Evolutionary conservation across 2,113 vertebrate species (phyloP), one percentile per base, ranked within the genome.

Genomic region (Apus apus): DNA sequence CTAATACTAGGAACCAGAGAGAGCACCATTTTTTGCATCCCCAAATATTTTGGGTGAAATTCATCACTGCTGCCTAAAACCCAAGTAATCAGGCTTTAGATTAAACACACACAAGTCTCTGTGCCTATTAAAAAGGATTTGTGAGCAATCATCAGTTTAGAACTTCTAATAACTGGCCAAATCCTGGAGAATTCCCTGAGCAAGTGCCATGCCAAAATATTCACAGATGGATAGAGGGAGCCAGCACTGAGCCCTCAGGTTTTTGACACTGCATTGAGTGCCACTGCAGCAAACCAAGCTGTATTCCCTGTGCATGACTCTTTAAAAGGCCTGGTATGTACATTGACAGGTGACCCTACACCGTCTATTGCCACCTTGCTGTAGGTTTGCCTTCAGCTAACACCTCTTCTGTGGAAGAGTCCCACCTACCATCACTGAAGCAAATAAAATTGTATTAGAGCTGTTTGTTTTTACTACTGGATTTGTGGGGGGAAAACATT

Each of bases 401-500:
- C 25, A 45, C 12, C 43, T n/a, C 46, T 84, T 74, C 53, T 32
- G 20, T 38, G 16, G 30, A 23, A 43, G 10, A 66, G 18, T 61
- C 23, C 16, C 40, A 71, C 43, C 10, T 43, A 48, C 5, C 38
- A 45, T 12, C 51, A 71, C 51, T 30, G 32, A 64, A 87, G 16
- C 62, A 93, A 80, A 62, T 6, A 46, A 56, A 82, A 43, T 9
- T 0, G 2, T 38, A 26, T 54, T 16, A 61, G 27, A 84, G 19
- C 8, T 51, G 14, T 32, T 82, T 25, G 29, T 9, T 66, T 30
- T 56, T 40, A 22, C 30, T 51, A 2, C 30, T 54, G 43, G 11
- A 19, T 21, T 9, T 18, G 16, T 0, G 0, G 8, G 13, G 11
- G 0, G 12, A 56, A 70, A 73, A 5, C 4, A 6, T 13, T 1